phyloP scores from a whole-genome alignment of 1,140 invertebrate species.

The Mesaphorura yosii region DNA sequence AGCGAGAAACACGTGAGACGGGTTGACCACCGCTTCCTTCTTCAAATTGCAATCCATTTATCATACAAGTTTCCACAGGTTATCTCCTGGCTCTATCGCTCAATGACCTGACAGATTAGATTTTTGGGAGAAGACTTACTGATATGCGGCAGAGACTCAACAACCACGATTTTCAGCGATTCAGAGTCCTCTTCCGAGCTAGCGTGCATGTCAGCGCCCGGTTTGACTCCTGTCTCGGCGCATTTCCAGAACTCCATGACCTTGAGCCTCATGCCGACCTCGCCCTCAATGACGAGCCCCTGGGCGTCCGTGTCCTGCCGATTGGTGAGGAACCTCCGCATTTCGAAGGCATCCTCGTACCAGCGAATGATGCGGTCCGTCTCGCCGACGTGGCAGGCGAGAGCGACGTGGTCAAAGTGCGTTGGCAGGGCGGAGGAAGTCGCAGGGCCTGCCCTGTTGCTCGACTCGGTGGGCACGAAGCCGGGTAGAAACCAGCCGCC shows the following conservation, averaged over 20 bases:
- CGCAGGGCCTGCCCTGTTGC: neutral
- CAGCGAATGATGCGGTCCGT: slow-evolving; percentile 37
- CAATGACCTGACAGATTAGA: neutral
- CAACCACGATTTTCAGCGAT: slow-evolving; percentile 41
- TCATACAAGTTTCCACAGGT: too few species aligned
- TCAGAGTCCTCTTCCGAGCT: slow-evolving; percentile 11
- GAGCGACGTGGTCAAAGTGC: slow-evolving; percentile 43
- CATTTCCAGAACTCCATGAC: slow-evolving; percentile 46
- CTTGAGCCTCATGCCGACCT: slow-evolving; percentile 37
- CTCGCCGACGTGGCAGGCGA: slow-evolving; percentile 37
- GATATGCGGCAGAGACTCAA: slow-evolving; percentile 39
- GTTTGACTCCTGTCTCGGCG: slow-evolving; percentile 39
- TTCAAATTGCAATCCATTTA: too few species aligned
- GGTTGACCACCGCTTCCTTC: neutral
- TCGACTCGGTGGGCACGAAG: slow-evolving; percentile 31
- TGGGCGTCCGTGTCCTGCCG: slow-evolving; percentile 36
- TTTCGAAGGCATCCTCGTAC: slow-evolving; percentile 42
- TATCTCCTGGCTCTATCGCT: too few species aligned
- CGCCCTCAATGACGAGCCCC: slow-evolving; percentile 38
- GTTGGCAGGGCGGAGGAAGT: slow-evolving; percentile 23
- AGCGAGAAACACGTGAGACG: neutral
- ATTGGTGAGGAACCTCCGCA: slow-evolving; percentile 42
- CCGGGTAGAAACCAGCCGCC: slow-evolving; percentile 39
- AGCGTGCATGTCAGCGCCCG: neutral
- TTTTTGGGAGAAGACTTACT: slow-evolving; percentile 33